phyloP scores from a whole-genome alignment of 2,113 vertebrate species.

The Aegithalos caudatus region DNA sequence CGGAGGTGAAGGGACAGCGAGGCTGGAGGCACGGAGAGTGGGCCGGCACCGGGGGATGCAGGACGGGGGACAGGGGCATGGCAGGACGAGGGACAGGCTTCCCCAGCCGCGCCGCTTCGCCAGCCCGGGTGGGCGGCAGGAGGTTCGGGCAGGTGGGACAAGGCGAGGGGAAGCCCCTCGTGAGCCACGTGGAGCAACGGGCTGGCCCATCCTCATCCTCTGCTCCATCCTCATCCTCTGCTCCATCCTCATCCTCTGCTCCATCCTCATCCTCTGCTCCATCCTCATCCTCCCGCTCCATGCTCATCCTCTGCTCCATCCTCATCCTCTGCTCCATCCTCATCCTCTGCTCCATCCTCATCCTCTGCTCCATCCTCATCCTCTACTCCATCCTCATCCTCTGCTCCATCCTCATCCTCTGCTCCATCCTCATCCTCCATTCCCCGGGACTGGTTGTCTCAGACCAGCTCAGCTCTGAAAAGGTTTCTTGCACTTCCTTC shows the following conservation, averaged over 20 bases:
- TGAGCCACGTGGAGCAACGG: background rate
- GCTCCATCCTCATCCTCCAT: background rate
- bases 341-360: background rate
- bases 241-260: no score
- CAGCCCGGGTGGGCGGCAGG: fast-evolving
- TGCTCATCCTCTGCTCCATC: no score
- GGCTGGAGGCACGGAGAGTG: background rate
- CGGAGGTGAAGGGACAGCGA: background rate
- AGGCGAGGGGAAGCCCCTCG: fast-evolving
- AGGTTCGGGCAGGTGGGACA: background rate
- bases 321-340: no score
- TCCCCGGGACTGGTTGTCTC: background rate
- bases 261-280: no score
- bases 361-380: background rate
- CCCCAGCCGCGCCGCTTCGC: fast-evolving
- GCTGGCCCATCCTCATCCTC: background rate
- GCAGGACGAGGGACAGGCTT: background rate
- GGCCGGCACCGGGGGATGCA: background rate
- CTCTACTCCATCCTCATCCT: no score
- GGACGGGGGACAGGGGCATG: background rate
- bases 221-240: no score
- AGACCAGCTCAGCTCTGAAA: fast-evolving
- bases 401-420: background rate
- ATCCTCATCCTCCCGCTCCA: background rate
- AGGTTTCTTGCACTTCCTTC: background rate